phyloP scores from a whole-genome alignment of 2,113 vertebrate genomes.

The Actinemys pallida region DNA sequence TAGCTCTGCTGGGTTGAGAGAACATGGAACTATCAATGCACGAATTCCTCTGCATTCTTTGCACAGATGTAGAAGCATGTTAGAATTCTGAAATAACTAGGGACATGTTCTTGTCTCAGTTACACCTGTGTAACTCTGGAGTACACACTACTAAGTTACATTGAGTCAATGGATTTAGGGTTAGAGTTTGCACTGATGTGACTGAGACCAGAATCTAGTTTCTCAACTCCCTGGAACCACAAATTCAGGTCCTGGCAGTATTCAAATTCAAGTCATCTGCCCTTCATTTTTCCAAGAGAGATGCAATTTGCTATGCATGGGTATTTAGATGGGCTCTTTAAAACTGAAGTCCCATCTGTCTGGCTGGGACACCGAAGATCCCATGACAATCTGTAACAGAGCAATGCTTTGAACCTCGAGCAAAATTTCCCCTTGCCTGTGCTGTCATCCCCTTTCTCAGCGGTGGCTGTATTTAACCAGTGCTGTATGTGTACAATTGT shows the following conservation, averaged over 20 bases:
- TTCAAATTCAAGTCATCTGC: neutral
- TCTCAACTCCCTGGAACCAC: neutral
- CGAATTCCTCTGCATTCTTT: neutral
- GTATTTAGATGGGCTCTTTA: neutral
- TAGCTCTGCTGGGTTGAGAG: neutral
- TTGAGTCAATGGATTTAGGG: neutral
- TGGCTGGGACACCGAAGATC: neutral
- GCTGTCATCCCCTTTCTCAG: neutral
- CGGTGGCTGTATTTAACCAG: neutral
- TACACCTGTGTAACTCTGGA: neutral
- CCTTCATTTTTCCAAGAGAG: neutral
- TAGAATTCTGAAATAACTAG: neutral
- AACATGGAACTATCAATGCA: neutral
- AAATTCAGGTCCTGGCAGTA: rapidly evolving
- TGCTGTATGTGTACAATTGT: neutral
- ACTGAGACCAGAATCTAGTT: neutral
- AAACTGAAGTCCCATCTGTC: rapidly evolving
- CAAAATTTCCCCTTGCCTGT: rapidly evolving
- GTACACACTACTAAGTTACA: rapidly evolving
- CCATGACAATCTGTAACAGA: rapidly evolving
- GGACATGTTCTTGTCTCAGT: neutral
- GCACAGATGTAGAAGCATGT: neutral
- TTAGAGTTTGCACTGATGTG: neutral
- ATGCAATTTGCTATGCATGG: neutral
- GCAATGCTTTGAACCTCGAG: no score